phyloP scores from a whole-genome alignment of 2,888 invertebrate genomes.

The Rhyacophila evoluta region DNA sequence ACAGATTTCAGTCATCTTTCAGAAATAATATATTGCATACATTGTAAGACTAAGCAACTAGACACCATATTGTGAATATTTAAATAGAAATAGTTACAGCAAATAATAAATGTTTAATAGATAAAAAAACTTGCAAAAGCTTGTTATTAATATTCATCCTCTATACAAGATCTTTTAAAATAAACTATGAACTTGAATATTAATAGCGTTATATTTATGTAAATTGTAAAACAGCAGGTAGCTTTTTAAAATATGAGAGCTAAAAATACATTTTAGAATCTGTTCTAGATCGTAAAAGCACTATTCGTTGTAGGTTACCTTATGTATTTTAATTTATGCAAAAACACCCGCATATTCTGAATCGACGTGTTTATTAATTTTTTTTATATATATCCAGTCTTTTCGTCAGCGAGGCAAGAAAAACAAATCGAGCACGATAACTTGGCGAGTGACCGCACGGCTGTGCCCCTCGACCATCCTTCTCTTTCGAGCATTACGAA shows the following conservation, averaged over 20 bases:
- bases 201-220: background rate
- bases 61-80: too few species aligned
- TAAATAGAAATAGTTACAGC: too few species aligned
- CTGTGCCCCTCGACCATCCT: background rate
- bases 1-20: too few species aligned
- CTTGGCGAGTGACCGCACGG: conserved; percentile 17
- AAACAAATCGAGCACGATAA: conserved; percentile 24
- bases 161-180: too few species aligned
- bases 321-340: background rate
- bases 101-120: too few species aligned
- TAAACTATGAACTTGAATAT: background rate
- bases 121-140: too few species aligned
- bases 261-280: background rate
- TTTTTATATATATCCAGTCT: conserved; percentile 18
- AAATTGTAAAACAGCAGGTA: background rate
- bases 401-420: conserved; percentile 22
- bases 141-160: too few species aligned
- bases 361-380: conserved; percentile 18
- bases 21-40: too few species aligned
- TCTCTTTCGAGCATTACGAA: background rate
- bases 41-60: too few species aligned
- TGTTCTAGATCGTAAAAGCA: background rate
- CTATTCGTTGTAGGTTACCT: conserved; percentile 8
- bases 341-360: conserved; percentile 21
- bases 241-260: background rate